Base-by-base conservation (phyloP, 2,888 invertebrate species). In the Ommatoiulus sabulosus region DNA sequence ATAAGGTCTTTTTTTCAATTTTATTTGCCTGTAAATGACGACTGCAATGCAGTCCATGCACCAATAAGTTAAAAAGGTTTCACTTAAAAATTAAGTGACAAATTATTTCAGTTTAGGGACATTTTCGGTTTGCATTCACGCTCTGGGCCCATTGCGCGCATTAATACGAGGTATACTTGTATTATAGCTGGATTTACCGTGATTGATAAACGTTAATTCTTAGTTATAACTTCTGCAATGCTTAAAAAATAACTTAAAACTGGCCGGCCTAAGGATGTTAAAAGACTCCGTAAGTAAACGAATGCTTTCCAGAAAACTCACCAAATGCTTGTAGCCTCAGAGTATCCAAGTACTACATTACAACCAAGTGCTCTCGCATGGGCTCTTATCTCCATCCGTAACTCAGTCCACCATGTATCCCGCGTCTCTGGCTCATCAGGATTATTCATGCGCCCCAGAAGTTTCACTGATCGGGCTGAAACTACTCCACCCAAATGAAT, bases 371-470 rank as follows among this genome's bases (percentile, higher is more conserved):
- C 96, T 72, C 97, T 94, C 6, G 97, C 97, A 92, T 99, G 99
- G 3, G 98, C 97, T 0, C 98, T 94, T 89, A 99, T 96, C 94
- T 99, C 99, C 92, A 97, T 97, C 87, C 99, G 94, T 44, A 99
- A 94, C 93, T 99, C 98, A 0, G 96, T 97, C 99, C 99, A 99
- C 98, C 99, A 99, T 1, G 96, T 96, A 91, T 98, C 98, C 84
- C 98, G 94, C 3, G 96, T 96, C 92, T 97, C 97, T 20, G 97
- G 97, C 92, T 98, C 98, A 91, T 98, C 97, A 87, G 96, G 94
- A 93, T 96, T 97, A 85, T 95, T 95, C 89, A 96, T 96, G 90
- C 96, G 94, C 92, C 96, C 96, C 85, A 97, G 93, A 46, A 97
- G 93, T 93, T 97, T 97, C 88, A 95, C 98, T 88, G 95, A 97